Evolutionary conservation across 1,140 invertebrate genomes (phyloP).

Genomic region (Sesamia nonagrioides): DNA sequence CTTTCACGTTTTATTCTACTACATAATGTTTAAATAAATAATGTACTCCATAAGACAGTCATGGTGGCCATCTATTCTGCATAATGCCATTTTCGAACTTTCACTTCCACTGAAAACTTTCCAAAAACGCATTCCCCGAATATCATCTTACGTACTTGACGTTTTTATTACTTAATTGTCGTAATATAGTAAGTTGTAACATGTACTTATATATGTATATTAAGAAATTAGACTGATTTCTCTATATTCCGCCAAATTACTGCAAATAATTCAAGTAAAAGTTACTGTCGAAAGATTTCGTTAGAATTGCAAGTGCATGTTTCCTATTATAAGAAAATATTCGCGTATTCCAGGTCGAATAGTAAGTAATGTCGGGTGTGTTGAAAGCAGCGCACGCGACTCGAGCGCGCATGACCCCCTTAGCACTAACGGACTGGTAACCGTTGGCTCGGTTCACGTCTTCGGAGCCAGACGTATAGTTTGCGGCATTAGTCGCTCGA

Average conservation of each 20-base stretch:
- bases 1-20: neutral
- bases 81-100: conserved; percentile 16
- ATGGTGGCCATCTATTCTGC: conserved; percentile 13
- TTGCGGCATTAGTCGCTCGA: conserved; percentile 57
- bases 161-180: conserved; percentile 35
- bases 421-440: conserved; percentile 80
- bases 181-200: conserved; percentile 23
- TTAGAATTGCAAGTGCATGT: conserved; percentile 13
- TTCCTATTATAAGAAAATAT: conserved; percentile 46
- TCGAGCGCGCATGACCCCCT: conserved; percentile 73
- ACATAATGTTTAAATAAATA: conserved; percentile 2
- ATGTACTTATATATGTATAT: neutral
- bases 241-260: neutral
- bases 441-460: conserved; percentile 65
- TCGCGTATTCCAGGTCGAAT: conserved; percentile 67
- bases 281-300: conserved; percentile 1
- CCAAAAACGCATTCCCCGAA: neutral
- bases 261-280: conserved; percentile 7
- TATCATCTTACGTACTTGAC: conserved; percentile 13
- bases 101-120: conserved; percentile 39
- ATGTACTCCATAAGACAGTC: conserved; percentile 2
- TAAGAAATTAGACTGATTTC: neutral
- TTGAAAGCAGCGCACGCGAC: conserved; percentile 80
- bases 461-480: conserved; percentile 59
- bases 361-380: conserved; percentile 65